A percentile compares a stretch with the other conserved stretches of the same genome.
Conservation (phyloP, 2,888 invertebrate species). For the Liopterus haemorrhoidalis region DNA sequence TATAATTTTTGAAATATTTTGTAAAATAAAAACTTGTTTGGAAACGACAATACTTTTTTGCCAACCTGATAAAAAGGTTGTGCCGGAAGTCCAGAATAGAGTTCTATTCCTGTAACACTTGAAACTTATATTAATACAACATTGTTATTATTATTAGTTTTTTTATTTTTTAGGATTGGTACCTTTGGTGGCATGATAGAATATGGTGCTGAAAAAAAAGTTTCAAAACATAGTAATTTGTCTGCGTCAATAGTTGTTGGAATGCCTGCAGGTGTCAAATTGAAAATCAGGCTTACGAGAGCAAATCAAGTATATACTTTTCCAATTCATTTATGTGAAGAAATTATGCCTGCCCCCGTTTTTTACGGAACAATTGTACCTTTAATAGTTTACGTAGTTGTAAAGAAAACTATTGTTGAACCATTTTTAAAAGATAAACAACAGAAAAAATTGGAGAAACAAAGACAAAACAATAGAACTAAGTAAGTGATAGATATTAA, state of each 20-base stretch:
- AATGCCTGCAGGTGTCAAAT: conserved; percentile 78
- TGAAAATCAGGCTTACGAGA: conserved; percentile 82
- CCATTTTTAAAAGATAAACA: conserved; percentile 74
- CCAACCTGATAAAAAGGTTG: too few relatives aligned
- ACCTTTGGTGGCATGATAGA: conserved; percentile 83
- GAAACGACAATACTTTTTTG: not conserved
- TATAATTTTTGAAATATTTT: conserved; percentile 19
- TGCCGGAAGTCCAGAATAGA: too few relatives aligned
- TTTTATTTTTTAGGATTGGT: conserved; percentile 58
- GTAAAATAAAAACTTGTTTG: conserved; percentile 8
- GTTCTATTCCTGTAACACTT: not conserved
- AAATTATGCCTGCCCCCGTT: conserved; percentile 80
- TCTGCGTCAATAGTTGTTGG: conserved; percentile 82
- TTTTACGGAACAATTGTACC: conserved; percentile 93
- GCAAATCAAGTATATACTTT: conserved; percentile 84
- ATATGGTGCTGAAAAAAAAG: conserved; percentile 88
- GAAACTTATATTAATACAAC: not conserved
- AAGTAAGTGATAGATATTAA: conserved; percentile 43
- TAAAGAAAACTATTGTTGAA: conserved; percentile 81
- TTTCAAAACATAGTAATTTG: conserved; percentile 83
- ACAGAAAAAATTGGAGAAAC: conserved; percentile 72
- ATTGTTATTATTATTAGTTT: conserved; percentile 8
- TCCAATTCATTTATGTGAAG: conserved; percentile 86
- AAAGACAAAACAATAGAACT: conserved; percentile 72
- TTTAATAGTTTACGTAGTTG: conserved; percentile 68